Conservation (phyloP, 2,113 vertebrate species). For the Oreochromis tanganicae region DNA sequence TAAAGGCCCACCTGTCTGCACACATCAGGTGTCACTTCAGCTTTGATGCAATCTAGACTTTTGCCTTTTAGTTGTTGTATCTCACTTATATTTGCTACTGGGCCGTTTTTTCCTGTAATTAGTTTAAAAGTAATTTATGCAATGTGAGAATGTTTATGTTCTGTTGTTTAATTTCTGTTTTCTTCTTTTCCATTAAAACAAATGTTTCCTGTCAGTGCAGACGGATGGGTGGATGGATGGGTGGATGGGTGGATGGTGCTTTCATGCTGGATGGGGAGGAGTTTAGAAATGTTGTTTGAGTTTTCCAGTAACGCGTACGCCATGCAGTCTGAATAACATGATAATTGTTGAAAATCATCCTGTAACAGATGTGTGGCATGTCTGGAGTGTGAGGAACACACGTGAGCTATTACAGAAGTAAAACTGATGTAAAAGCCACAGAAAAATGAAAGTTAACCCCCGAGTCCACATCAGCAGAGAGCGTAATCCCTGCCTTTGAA, state of each 20-base stretch:
- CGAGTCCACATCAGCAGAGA: not conserved
- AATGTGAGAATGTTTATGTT: not conserved
- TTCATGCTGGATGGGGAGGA: not conserved
- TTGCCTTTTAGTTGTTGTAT: accelerated
- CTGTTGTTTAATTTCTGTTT: not conserved
- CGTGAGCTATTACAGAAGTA: accelerated
- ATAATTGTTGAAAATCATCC: not conserved
- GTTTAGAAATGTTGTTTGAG: not conserved
- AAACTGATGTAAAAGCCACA: not conserved
- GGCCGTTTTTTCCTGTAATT: not conserved
- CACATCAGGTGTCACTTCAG: not conserved
- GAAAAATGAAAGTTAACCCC: not conserved
- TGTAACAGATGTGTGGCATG: accelerated
- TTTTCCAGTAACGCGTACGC: not conserved
- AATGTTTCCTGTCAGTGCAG: not conserved
- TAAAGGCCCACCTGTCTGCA: not conserved
- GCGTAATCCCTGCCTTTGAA: not conserved
- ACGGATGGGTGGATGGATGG: too few relatives aligned
- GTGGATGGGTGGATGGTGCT: not conserved
- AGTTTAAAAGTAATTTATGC: not conserved
- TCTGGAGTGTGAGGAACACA: not conserved
- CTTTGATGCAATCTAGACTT: not conserved
- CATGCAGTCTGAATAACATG: not conserved
- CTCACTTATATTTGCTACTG: not conserved
- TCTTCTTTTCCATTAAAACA: not conserved